These are phyloP conservation scores for Gastrophysa polygoni DNA, from an alignment of 2,888 invertebrate species.

Conservation along the genomic window DNA sequence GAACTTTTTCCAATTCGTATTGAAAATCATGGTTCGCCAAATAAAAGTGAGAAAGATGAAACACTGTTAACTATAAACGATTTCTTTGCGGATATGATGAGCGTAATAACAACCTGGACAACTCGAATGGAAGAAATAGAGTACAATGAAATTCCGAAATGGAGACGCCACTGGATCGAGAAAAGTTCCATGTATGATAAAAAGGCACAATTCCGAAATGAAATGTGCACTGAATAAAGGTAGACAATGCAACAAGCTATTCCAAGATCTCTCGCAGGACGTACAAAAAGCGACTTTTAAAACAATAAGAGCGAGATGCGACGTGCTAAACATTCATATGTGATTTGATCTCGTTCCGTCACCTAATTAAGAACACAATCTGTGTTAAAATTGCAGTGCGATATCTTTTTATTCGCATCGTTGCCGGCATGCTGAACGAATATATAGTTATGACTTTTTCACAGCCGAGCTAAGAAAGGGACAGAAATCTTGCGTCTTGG, in stretches of 20 bases:
- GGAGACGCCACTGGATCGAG: constrained; percentile 30
- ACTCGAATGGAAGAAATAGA: no score
- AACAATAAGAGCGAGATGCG: constrained; percentile 43
- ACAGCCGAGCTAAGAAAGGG: neutral
- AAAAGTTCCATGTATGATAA: constrained; percentile 38
- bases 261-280: constrained; percentile 33
- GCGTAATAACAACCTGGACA: no score
- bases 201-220: constrained; percentile 42
- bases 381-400: constrained; percentile 44
- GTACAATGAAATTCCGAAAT: neutral
- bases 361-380: constrained; percentile 49
- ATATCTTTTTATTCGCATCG: constrained; percentile 37
- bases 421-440: constrained; percentile 21
- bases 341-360: constrained; percentile 42
- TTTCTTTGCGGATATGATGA: no score
- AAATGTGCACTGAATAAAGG: constrained; percentile 46
- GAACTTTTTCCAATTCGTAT: no score
- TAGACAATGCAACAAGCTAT: constrained; percentile 42
- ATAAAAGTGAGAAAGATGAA: no score
- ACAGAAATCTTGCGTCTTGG: neutral
- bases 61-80: no score
- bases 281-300: constrained; percentile 41
- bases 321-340: constrained; percentile 52
- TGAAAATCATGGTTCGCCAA: no score
- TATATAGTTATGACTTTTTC: constrained; percentile 33